Evolutionary conservation across 2,113 vertebrate species (phyloP), one percentile per base, ranked within the genome.

Genomic region (Symphodus melops): DNA sequence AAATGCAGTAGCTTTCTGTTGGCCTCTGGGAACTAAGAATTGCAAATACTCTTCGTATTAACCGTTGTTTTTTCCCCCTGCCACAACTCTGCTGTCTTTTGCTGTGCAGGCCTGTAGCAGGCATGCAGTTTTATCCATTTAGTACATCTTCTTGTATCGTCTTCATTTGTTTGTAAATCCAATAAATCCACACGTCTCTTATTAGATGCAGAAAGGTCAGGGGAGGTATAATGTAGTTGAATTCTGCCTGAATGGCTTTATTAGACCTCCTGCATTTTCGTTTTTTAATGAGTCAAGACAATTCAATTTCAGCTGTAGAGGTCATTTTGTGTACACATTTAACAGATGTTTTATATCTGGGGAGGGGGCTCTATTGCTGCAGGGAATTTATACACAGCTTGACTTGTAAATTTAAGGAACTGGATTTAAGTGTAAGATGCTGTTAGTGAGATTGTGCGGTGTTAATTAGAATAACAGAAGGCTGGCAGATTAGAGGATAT

Each of bases 251-350:
- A 68, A 54, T 48, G 41, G 48, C 59, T 53, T 76, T 52, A 72
- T 72, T 66, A 73, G 21, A 33, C 77, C 39, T 19, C 1, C 65
- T 16, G 55, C 21, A 36, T 69, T 77, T 82, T 63, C 8, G 39
- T 53, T 63, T 63, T 52, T 65, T 77, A 84, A 82, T 77, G 19
- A 65, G 19, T 46, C 25, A 55, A 56, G 64, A 63, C 21, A 66
- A 61, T 51, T n/a, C 68, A 57, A 55, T 68, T 79, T 72, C 37
- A 59, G 42, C 58, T 21, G 44, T 66, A 80, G 82, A 84, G 72
- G 77, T 84, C 78, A 75, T 68, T 68, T 51, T 77, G 52, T 77
- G 82, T 87, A 69, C 33, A 52, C 55, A 70, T 37, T 17, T 23
- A 63, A 9, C 3, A 19, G 12, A 60, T 41, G 52, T 21, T 66